Evolutionary conservation across 1,140 invertebrate species (phyloP).

Genomic region (Brachystomella parvula): DNA sequence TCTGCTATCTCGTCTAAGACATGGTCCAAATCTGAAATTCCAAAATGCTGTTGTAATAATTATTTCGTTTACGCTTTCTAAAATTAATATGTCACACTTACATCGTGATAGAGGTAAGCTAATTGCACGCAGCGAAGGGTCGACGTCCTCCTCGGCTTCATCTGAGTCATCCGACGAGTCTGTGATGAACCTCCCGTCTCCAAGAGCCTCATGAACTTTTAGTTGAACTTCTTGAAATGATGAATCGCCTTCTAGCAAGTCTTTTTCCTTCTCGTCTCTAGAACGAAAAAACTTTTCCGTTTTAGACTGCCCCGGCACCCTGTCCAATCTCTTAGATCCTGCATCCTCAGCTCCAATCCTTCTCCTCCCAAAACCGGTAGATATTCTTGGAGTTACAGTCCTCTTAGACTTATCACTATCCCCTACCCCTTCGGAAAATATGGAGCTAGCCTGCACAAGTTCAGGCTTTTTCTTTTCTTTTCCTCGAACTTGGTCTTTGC

Average conservation of each 20-base stretch:
- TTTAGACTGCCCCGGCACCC: not conserved
- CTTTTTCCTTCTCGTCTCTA: not conserved
- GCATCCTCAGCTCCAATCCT: not conserved
- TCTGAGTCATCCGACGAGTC: conserved; percentile 9
- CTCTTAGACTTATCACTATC: not conserved
- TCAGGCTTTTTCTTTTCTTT: not conserved
- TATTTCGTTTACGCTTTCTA: too few species aligned
- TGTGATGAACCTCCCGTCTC: not conserved
- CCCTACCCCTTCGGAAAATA: conserved; percentile 16
- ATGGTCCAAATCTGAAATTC: not conserved
- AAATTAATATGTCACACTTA: not conserved
- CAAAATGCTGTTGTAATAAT: not conserved
- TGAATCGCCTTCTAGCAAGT: not conserved
- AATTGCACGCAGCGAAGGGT: not conserved
- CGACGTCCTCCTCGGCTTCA: not conserved
- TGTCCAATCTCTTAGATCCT: not conserved
- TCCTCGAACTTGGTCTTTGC: not conserved
- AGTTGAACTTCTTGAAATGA: not conserved
- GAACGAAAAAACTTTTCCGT: not conserved
- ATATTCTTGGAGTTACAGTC: too few species aligned
- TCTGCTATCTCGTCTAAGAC: not conserved
- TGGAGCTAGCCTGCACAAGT: conserved; percentile 14
- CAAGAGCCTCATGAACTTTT: not conserved
- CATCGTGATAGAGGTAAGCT: not conserved
- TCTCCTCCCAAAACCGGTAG: not conserved